phyloP scores from a whole-genome alignment of 2,888 invertebrate genomes.

The Pheosia gnoma region DNA sequence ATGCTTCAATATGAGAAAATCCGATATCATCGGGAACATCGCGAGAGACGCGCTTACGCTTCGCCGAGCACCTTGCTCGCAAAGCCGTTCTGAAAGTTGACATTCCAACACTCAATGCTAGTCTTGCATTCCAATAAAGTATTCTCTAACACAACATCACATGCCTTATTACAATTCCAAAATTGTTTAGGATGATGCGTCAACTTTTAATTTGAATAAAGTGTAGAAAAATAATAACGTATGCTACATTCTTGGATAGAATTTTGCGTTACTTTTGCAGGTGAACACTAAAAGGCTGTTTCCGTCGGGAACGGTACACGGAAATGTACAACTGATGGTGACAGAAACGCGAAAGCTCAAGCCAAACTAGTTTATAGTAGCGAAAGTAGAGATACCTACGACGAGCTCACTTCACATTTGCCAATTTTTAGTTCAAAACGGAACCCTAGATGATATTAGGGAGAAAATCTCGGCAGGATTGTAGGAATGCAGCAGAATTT shows the following conservation, averaged over 20 bases:
- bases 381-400: conserved; percentile 34
- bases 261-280: conserved; percentile 56
- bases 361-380: conserved; percentile 60
- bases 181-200: conserved; percentile 37
- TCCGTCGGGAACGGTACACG: conserved; percentile 67
- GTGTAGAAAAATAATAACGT: conserved; percentile 40
- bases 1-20: conserved; percentile 61
- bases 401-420: conserved; percentile 23
- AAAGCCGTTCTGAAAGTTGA: conserved; percentile 16
- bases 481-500: conserved; percentile 1
- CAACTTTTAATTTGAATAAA: conserved; percentile 32
- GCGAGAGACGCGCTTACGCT: conserved; percentile 32
- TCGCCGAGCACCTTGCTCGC: conserved; percentile 26
- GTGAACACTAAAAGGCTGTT: conserved; percentile 71
- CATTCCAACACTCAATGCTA: conserved; percentile 11
- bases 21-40: conserved; percentile 42
- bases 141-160: background rate
- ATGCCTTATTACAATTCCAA: conserved; percentile 45
- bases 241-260: conserved; percentile 39
- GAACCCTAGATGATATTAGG: background rate
- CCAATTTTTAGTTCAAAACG: conserved; percentile 17
- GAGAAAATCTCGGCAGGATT: too few relatives aligned
- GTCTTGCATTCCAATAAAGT: background rate
- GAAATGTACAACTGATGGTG: conserved; percentile 69
- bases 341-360: conserved; percentile 61